Conservation (phyloP, 2,113 vertebrate genomes). For the Podarcis cretensis region DNA sequence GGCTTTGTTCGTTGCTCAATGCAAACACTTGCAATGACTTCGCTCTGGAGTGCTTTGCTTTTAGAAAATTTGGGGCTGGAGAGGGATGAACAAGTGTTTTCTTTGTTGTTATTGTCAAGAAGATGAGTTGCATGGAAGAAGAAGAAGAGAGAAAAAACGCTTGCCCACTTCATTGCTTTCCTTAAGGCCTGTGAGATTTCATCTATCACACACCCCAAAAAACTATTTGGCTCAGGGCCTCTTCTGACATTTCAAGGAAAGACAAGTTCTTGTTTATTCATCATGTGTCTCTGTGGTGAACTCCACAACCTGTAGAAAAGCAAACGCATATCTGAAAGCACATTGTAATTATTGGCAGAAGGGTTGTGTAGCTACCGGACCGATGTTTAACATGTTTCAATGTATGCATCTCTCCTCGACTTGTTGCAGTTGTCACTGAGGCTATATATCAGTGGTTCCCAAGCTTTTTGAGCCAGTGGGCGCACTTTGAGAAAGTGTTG, state of each 20-base stretch:
- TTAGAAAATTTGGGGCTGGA: constrained; percentile 20
- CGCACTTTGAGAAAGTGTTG: no score
- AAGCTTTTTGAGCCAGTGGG: no score
- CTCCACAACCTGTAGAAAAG: neutral
- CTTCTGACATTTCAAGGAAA: neutral
- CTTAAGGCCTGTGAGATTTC: neutral
- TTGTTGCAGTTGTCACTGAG: neutral
- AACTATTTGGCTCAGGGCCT: neutral
- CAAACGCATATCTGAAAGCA: neutral
- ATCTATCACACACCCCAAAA: neutral
- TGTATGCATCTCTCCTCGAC: neutral
- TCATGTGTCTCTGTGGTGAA: neutral
- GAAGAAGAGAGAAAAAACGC: neutral
- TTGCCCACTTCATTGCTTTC: constrained; percentile 15
- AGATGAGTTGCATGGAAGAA: constrained; percentile 1
- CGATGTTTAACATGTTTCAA: neutral
- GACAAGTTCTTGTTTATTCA: neutral
- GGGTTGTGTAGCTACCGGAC: neutral
- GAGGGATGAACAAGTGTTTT: constrained; percentile 10
- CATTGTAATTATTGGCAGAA: neutral
- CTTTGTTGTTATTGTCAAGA: constrained; percentile 3
- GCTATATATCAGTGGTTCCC: no score
- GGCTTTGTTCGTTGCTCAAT: constrained; percentile 16
- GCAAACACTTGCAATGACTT: constrained; percentile 10
- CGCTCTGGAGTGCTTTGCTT: constrained; percentile 20